Base-by-base conservation (phyloP, 2,888 invertebrate species). In the Ecdyonurus torrentis region DNA sequence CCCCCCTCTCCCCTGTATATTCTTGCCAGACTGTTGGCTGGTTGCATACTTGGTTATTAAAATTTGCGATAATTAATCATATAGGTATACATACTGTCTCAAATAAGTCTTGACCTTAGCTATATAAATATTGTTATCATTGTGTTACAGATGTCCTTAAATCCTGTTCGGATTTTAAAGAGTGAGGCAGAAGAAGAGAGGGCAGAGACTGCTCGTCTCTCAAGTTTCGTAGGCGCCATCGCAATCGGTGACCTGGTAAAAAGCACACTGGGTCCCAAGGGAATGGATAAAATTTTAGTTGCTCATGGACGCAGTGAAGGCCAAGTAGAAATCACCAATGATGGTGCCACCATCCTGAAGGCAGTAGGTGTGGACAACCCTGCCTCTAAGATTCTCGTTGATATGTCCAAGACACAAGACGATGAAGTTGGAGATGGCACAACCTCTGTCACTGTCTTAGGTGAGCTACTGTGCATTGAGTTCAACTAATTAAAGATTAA, bases 371-470 rank as follows among this genome's bases (percentile, higher is more conserved):
- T 99, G 20, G 98, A 99, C 74, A 99, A 99, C 76, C 97, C 99
- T 23, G 98, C 99, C 25, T 98, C 98, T 0, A 99, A 99, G 78
- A 92, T 99, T 71, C 80, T 99, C 61, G 96, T 99, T n/a, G 95
- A 99, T 69, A 97, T 99, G 85, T 91, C 98, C 18, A 90, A 91
- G 76, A 95, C 95, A 2, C 99, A 99, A 74, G 99, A 99, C 78
- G 95, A 95, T 73, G 99, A 99, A 81, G 98, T 99, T 64, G 99
- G 99, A 58, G 99, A 99, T 82, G 99, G 99, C 18, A 99, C 99
- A n/a, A 99, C 99, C 53, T 98, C 98, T 0, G 99, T 99, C 0
- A 94, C 97, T 62, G 98, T 96, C 55, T 77, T 87, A 67, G 86
- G 86, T 86, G 74, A 68, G 73, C 70, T 37, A 5, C 59, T 55